Percentiles rank a stretch among this genome's conserved stretches.
These are phyloP conservation scores for Melanocharis versteri DNA, from an alignment of 2,113 vertebrate species.

Conservation along the genomic window DNA sequence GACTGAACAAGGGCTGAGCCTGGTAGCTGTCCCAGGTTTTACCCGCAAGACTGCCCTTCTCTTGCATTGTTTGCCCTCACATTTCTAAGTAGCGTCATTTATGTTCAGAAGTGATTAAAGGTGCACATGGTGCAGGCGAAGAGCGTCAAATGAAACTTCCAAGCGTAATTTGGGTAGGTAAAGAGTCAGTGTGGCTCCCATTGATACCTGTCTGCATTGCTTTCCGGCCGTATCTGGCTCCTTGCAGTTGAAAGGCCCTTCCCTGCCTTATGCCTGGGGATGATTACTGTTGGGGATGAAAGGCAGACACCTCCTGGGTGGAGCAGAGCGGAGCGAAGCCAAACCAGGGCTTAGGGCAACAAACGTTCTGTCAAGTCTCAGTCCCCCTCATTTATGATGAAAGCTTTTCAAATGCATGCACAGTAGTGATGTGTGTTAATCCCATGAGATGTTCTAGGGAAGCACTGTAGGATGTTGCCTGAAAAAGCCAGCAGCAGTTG, in stretches of 20 bases:
- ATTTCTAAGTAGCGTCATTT: neutral
- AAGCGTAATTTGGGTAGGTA: neutral
- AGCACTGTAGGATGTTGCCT: neutral
- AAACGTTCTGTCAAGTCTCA: neutral
- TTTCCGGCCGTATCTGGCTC: neutral
- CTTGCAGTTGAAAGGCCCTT: neutral
- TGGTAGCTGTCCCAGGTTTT: neutral
- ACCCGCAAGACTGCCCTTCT: neutral
- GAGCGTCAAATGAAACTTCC: neutral
- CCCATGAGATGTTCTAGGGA: neutral
- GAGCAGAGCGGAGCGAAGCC: neutral
- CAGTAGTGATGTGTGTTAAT: neutral
- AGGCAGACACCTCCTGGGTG: constrained; percentile 1
- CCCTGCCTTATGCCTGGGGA: neutral
- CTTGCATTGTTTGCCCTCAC: neutral
- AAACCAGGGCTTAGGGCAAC: constrained; percentile 7
- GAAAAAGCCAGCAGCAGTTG: neutral
- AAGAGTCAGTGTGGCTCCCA: neutral
- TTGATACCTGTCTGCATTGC: neutral
- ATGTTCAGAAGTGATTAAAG: neutral
- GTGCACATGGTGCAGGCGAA: neutral
- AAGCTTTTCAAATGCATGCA: neutral
- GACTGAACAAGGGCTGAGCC: neutral
- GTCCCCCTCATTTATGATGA: neutral
- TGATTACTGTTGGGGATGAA: neutral